A percentile compares a stretch with the other conserved stretches of the same genome.
These are phyloP conservation scores for Dione juno DNA, from an alignment of 2,888 invertebrate genomes.

Conservation along the genomic window DNA sequence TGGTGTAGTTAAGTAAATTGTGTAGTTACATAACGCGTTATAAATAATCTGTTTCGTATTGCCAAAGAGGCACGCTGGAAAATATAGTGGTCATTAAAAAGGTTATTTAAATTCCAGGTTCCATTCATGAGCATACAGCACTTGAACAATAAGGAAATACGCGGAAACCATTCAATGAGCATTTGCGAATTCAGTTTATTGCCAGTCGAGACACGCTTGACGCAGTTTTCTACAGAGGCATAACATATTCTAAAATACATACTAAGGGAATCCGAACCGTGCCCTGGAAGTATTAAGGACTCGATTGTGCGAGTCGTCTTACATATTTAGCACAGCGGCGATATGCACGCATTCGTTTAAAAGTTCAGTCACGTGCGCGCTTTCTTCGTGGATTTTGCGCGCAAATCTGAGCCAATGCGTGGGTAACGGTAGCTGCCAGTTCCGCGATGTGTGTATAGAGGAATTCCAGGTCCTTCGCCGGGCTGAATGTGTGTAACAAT, in stretches of 20 bases:
- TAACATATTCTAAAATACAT: conserved; percentile 55
- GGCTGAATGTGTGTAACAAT: conserved; percentile 42
- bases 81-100: conserved; percentile 49
- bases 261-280: conserved; percentile 59
- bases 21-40: conserved; percentile 4
- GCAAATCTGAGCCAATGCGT: conserved; percentile 72
- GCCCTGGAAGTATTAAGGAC: conserved; percentile 53
- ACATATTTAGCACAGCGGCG: conserved; percentile 48
- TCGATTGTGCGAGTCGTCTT: conserved; percentile 41
- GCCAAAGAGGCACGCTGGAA: conserved; percentile 34
- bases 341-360: conserved; percentile 63
- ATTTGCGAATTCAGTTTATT: conserved; percentile 75
- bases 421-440: conserved; percentile 76
- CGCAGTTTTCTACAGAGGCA: conserved; percentile 69
- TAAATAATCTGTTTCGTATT: conserved; percentile 26
- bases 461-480: conserved; percentile 49
- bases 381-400: conserved; percentile 81
- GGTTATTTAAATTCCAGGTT: conserved; percentile 70
- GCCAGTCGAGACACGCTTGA: conserved; percentile 68
- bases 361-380: conserved; percentile 76
- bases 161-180: conserved; percentile 73
- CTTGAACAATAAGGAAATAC: conserved; percentile 79
- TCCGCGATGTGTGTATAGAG: conserved; percentile 67
- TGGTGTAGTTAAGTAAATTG: conserved; percentile 1
- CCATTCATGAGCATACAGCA: conserved; percentile 72